phyloP scores from a whole-genome alignment of 2,113 vertebrate species.

The Rhinolophus ferrumequinum region DNA sequence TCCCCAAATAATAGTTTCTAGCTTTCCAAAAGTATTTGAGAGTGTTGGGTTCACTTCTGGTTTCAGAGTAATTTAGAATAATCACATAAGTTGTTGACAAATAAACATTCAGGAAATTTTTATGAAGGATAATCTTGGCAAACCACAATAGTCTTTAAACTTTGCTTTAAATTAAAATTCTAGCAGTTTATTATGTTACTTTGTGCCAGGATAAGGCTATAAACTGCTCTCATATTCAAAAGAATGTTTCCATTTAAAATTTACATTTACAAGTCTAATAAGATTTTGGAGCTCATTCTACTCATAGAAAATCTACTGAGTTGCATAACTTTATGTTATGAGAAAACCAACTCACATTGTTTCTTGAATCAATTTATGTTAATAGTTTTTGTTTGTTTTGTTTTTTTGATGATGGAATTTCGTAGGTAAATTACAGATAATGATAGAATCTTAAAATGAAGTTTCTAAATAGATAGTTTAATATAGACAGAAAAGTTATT shows the following conservation, averaged over 20 bases:
- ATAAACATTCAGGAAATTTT: constrained; percentile 84
- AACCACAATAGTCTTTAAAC: constrained; percentile 74
- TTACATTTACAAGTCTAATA: constrained; percentile 85
- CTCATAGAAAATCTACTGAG: constrained; percentile 71
- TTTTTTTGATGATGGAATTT: constrained; percentile 55
- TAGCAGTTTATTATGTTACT: constrained; percentile 81
- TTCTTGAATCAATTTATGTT: constrained; percentile 41
- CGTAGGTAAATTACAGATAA: constrained; percentile 68
- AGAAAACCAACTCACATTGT: constrained; percentile 40
- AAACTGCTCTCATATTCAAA: constrained; percentile 84
- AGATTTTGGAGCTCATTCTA: constrained; percentile 77
- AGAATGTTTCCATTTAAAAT: constrained; percentile 88
- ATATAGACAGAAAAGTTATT: constrained; percentile 19
- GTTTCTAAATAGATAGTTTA: neutral
- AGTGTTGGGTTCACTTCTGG: constrained; percentile 72
- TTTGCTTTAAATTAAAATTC: constrained; percentile 83
- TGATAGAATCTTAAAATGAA: constrained; percentile 65
- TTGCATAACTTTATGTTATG: constrained; percentile 70
- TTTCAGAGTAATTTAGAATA: constrained; percentile 76
- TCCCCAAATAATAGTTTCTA: neutral
- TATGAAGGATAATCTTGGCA: constrained; percentile 78
- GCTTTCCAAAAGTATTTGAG: constrained; percentile 47
- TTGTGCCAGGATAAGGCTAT: constrained; percentile 82
- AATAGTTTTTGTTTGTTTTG: neutral
- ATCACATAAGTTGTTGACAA: constrained; percentile 88